Evolutionary conservation across 2,888 invertebrate species (phyloP).

Genomic region (Oscheius sp.): DNA sequence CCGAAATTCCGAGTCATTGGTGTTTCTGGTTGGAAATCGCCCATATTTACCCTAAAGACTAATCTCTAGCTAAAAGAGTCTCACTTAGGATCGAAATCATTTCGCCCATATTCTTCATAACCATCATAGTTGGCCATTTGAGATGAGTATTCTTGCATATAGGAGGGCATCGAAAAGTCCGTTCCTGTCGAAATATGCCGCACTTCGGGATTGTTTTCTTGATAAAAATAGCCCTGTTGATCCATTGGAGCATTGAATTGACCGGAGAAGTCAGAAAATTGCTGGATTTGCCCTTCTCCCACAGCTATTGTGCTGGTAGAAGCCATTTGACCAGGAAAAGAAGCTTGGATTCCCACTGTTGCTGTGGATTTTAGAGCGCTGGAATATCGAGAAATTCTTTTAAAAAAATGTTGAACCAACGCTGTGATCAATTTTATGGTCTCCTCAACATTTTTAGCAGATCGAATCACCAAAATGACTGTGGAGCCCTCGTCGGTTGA

Average conservation of each 20-base stretch:
- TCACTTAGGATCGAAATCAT: background rate
- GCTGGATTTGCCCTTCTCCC: background rate
- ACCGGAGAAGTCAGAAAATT: constrained; percentile 21
- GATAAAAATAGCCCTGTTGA: background rate
- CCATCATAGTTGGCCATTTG: background rate
- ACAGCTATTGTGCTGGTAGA: constrained; percentile 5
- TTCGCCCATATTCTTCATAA: background rate
- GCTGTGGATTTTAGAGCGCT: constrained; percentile 9
- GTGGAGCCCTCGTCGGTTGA: background rate
- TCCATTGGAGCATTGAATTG: constrained; percentile 15
- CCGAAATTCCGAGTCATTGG: constrained; percentile 38
- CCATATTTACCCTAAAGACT: background rate
- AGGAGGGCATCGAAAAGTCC: background rate
- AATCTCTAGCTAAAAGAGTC: too few species aligned
- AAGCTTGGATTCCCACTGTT: constrained; percentile 3
- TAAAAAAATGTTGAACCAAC: background rate
- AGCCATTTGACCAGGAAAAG: background rate
- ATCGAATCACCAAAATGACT: background rate
- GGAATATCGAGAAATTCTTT: background rate
- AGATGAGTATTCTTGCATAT: background rate
- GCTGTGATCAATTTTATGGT: constrained; percentile 2
- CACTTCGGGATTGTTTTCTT: constrained; percentile 8
- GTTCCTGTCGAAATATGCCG: constrained; percentile 16
- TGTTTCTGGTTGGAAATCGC: background rate
- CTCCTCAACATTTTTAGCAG: background rate